Evolutionary conservation across 2,888 invertebrate species (phyloP).

Genomic region (Diaperis boleti): DNA sequence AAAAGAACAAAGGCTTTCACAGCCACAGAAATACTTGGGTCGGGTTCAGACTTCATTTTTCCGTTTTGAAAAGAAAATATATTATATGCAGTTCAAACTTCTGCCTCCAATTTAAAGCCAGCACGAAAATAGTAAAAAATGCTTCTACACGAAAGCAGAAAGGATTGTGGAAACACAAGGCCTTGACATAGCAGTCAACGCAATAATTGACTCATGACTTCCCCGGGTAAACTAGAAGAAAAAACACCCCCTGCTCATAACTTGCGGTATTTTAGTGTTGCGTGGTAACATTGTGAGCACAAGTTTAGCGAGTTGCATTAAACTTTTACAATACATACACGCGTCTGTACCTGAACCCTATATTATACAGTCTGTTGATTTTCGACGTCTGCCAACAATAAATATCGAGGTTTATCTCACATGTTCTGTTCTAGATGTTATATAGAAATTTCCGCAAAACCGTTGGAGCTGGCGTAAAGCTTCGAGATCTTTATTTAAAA

Average conservation of each 20-base stretch:
- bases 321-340: slow-evolving; percentile 36
- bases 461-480: too few relatives aligned
- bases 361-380: slow-evolving; percentile 27
- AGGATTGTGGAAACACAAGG: too few relatives aligned
- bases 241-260: slow-evolving; percentile 18
- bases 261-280: slow-evolving; percentile 21
- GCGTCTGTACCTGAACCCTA: slow-evolving; percentile 26
- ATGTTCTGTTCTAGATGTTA: background rate
- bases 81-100: too few relatives aligned
- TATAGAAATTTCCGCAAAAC: slow-evolving; percentile 6
- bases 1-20: too few relatives aligned
- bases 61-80: too few relatives aligned
- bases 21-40: too few relatives aligned
- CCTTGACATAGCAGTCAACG: slow-evolving; percentile 3
- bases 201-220: slow-evolving; percentile 15
- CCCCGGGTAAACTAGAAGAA: background rate
- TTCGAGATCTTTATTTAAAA: too few relatives aligned
- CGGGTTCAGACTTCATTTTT: too few relatives aligned
- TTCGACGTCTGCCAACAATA: slow-evolving; percentile 19
- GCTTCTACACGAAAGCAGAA: background rate
- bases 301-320: slow-evolving; percentile 35
- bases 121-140: background rate
- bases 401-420: slow-evolving; percentile 23
- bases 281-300: slow-evolving; percentile 24
- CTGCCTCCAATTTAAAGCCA: too few relatives aligned